Evolutionary conservation across 2,888 invertebrate species (phyloP).

Genomic region (Pristionchus maxplancki): DNA sequence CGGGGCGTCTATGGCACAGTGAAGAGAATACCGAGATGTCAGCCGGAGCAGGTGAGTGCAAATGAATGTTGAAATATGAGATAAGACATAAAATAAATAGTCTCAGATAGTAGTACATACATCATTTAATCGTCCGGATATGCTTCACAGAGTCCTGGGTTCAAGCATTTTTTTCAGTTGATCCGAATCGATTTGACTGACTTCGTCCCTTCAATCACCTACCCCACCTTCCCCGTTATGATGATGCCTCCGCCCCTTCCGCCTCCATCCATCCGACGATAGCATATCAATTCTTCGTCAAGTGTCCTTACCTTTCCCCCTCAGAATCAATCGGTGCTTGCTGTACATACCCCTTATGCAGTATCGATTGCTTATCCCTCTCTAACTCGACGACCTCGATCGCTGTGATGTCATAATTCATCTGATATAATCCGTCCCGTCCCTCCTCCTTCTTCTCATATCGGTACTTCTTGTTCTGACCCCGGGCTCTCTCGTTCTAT

Average conservation of each 20-base stretch:
- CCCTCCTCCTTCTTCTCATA: slow-evolving; percentile 13
- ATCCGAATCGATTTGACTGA: not conserved
- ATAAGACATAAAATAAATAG: not conserved
- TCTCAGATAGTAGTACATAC: no score
- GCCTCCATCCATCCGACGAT: not conserved
- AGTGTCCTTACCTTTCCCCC: not conserved
- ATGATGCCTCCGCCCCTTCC: not conserved
- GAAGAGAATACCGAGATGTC: not conserved
- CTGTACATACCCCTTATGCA: slow-evolving; percentile 17
- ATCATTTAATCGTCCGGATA: no score
- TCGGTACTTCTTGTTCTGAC: slow-evolving; percentile 16
- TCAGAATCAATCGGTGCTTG: slow-evolving; percentile 28
- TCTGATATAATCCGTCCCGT: not conserved
- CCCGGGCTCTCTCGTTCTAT: not conserved
- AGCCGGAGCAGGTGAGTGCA: not conserved
- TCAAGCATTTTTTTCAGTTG: not conserved
- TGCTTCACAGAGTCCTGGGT: no score
- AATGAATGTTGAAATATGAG: not conserved
- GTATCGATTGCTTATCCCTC: not conserved
- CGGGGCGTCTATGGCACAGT: slow-evolving; percentile 15
- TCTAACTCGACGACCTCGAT: slow-evolving; percentile 20
- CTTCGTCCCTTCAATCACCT: not conserved
- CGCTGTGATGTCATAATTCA: slow-evolving; percentile 15
- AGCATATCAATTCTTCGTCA: slow-evolving; percentile 1
- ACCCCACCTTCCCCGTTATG: not conserved